Base-by-base conservation (phyloP, 2,797 vertebrate species). In the Anabas testudineus region DNA sequence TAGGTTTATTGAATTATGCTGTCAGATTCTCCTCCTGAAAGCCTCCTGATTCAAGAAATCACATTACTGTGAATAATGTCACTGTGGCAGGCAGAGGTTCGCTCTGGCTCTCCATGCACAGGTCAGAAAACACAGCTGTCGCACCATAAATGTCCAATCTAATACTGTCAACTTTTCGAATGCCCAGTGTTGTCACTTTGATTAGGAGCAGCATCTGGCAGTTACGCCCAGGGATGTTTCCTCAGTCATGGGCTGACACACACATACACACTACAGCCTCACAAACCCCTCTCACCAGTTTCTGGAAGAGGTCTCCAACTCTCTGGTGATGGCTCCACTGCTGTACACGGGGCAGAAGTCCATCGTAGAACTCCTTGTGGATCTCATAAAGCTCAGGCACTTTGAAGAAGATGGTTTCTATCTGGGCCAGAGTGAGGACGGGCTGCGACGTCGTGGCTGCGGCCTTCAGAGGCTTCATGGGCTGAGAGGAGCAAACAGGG, bases 361-460 rank as follows among this genome's bases (percentile, higher is more conserved):
- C 95, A 0, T 99, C 97, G 0, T 99, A 99, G 90, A 99, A 99
- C 56, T 99, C 97, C 79, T 96, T 96, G 94, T 99, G 98, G 90
- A 99, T 96, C 93, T 98, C 97, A 0, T 97, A 97, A 78, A 99
- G 96, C 89, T 99, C 98, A 85, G 98, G 97, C 94, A 99, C 97
- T 94, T 98, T 98, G 93, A 98, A 99, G 94, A 99, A 99, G 92
- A 99, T 99, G 83, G 97, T 98, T 90, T 99, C 97, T 2, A 99
- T 97, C 93, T 99, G 98, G 82, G 96, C 95, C 69, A 95, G 90
- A 0, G 94, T 96, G 87, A 99, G 95, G 76, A 99, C 97, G 0
- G 98, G 98, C 92, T 99, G 97, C 0, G 98, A 99, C 2, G 98
- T 99, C 39, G 97, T 99, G 71, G 98, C 97, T 0, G 98, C 97